phyloP scores from a whole-genome alignment of 2,888 invertebrate species.

The Esperia sulphurella region DNA sequence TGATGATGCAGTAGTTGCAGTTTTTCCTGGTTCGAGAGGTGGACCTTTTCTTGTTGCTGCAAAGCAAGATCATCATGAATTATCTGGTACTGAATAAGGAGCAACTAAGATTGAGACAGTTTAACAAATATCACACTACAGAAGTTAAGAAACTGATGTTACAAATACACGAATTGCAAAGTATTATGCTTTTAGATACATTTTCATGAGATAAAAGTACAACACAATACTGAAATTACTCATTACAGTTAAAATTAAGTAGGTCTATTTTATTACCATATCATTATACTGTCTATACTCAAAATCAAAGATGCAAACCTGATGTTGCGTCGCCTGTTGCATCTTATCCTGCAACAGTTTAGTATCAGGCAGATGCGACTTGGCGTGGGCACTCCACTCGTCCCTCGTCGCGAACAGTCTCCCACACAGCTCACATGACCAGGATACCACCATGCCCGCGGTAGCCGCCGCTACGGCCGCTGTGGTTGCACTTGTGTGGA shows the following conservation, averaged over 20 bases:
- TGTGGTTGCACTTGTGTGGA: conserved; percentile 70
- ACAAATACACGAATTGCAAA: too few species aligned
- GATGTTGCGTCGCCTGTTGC: conserved; percentile 68
- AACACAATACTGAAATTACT: too few species aligned
- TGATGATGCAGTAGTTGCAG: conserved; percentile 69
- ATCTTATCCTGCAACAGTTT: conserved; percentile 70
- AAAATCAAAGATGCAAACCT: conserved; percentile 36
- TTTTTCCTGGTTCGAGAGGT: conserved; percentile 71
- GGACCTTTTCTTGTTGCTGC: conserved; percentile 73
- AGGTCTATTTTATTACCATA: too few species aligned
- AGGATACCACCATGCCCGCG: conserved; percentile 81
- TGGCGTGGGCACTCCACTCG: conserved; percentile 88
- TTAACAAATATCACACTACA: too few species aligned
- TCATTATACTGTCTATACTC: too few species aligned
- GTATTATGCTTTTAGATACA: too few species aligned
- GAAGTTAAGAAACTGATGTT: too few species aligned
- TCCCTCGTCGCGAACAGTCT: conserved; percentile 85
- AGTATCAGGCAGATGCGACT: conserved; percentile 82
- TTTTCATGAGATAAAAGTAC: too few species aligned
- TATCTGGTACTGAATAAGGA: too few species aligned
- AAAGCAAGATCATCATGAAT: conserved; percentile 8
- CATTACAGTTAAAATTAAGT: too few species aligned
- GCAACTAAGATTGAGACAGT: too few species aligned
- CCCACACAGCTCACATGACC: conserved; percentile 88
- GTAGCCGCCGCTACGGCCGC: conserved; percentile 68